These are phyloP conservation scores for Hirundichthys speculiger DNA, from an alignment of 2,113 vertebrate genomes.

Conservation along the genomic window DNA sequence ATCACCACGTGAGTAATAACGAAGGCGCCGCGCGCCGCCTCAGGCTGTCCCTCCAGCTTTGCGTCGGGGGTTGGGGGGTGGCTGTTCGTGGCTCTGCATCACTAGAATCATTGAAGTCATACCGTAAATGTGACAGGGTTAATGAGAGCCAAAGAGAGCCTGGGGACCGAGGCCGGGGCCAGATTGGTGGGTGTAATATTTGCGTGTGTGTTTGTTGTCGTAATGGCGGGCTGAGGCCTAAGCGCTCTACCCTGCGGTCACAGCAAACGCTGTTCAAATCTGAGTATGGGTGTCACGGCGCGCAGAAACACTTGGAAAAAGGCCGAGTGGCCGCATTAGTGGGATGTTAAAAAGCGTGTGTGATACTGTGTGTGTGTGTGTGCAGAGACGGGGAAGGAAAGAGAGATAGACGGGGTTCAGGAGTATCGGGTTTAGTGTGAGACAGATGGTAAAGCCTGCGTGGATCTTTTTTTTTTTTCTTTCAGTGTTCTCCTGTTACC, in stretches of 20 bases:
- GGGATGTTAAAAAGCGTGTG: constrained; percentile 10
- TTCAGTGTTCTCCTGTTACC: neutral
- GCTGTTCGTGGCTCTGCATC: constrained; percentile 73
- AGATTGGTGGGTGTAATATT: constrained; percentile 8
- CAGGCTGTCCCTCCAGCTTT: constrained; percentile 60
- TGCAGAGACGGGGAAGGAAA: constrained; percentile 31
- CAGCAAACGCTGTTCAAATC: constrained; percentile 56
- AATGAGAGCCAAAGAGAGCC: constrained; percentile 80
- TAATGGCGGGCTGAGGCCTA: constrained; percentile 49
- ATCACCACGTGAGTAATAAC: constrained; percentile 64
- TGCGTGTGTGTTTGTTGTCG: constrained; percentile 27
- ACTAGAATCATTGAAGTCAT: constrained; percentile 80
- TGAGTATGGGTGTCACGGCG: constrained; percentile 40
- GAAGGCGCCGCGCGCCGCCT: constrained; percentile 58
- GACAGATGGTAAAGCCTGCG: constrained; percentile 65
- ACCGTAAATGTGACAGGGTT: constrained; percentile 81
- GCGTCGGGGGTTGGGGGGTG: neutral
- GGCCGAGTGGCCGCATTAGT: constrained; percentile 33
- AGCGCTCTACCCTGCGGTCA: constrained; percentile 47
- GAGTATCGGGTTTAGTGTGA: constrained; percentile 61
- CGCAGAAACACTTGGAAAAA: constrained; percentile 39
- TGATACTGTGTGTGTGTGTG: constrained; percentile 30
- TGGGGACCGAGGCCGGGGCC: constrained; percentile 62
- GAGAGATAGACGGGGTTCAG: constrained; percentile 39
- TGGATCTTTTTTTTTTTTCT: constrained; percentile 40